A percentile compares a stretch with the other conserved stretches of the same genome.
These are phyloP conservation scores for Oreohelix idahoensis DNA, from an alignment of 1,140 invertebrate genomes.

Conservation along the genomic window DNA sequence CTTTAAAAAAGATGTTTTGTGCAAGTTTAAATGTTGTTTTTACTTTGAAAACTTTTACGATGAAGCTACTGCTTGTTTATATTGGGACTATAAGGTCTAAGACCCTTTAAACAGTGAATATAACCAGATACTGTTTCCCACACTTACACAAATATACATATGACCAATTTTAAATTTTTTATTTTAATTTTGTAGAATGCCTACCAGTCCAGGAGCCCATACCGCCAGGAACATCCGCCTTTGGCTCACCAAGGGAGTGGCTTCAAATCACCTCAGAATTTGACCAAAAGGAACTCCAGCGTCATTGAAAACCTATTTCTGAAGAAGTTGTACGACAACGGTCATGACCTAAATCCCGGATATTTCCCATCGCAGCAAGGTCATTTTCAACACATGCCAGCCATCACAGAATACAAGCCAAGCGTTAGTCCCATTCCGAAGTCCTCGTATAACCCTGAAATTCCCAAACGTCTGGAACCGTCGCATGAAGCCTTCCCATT, in stretches of 20 bases:
- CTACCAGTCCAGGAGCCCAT: not conserved
- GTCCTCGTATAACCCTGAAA: not conserved
- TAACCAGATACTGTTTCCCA: too few relatives aligned
- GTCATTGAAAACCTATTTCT: constrained; percentile 61
- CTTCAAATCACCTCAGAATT: constrained; percentile 48
- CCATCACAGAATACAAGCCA: constrained; percentile 20
- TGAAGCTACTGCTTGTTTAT: too few relatives aligned
- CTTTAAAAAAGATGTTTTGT: too few relatives aligned
- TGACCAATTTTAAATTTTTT: not conserved
- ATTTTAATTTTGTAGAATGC: not conserved
- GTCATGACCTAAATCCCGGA: constrained; percentile 43
- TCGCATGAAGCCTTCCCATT: constrained; percentile 4
- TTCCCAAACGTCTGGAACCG: not conserved
- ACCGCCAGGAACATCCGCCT: constrained; percentile 2
- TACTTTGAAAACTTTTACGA: too few relatives aligned
- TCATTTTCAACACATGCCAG: constrained; percentile 27
- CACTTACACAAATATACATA: too few relatives aligned
- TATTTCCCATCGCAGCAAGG: constrained; percentile 1
- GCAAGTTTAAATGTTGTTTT: too few relatives aligned
- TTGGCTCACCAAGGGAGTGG: constrained; percentile 26
- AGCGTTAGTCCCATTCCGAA: constrained; percentile 13
- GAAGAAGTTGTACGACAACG: constrained; percentile 64
- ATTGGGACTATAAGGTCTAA: too few relatives aligned
- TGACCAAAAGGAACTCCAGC: constrained; percentile 47
- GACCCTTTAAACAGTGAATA: too few relatives aligned